phyloP scores from a whole-genome alignment of 2,888 invertebrate genomes.

The Sarcophaga caerulescens region DNA sequence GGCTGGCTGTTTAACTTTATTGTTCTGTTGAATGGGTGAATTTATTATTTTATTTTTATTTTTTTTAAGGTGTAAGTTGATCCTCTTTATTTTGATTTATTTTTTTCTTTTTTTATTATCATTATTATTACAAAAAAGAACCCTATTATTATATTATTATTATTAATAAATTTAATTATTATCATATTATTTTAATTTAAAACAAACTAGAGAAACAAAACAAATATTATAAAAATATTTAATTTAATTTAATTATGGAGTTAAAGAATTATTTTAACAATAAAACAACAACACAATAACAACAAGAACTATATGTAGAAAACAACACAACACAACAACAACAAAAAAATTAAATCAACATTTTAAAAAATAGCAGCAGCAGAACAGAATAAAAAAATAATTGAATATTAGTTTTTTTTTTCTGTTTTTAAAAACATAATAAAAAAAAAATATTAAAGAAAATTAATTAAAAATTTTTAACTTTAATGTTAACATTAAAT shows the following conservation, averaged over 20 bases:
- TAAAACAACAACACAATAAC: slow-evolving; percentile 10
- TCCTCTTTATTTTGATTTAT: slow-evolving; percentile 42
- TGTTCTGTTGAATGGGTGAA: slow-evolving; percentile 55
- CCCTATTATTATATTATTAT: slow-evolving; percentile 22
- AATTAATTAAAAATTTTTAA: slow-evolving; percentile 1
- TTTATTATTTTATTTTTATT: slow-evolving; percentile 48
- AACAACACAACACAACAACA: neutral
- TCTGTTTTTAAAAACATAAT: slow-evolving; percentile 20
- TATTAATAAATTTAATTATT: slow-evolving; percentile 43
- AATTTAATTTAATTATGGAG: slow-evolving; percentile 50
- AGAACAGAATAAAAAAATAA: slow-evolving; percentile 23
- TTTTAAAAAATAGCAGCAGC: slow-evolving; percentile 8
- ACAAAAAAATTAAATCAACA: no score
- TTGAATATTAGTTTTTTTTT: slow-evolving; percentile 6
- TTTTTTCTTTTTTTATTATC: slow-evolving; percentile 34
- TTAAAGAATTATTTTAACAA: slow-evolving; percentile 24
- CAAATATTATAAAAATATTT: neutral
- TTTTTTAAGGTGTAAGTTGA: slow-evolving; percentile 66
- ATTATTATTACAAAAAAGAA: slow-evolving; percentile 28
- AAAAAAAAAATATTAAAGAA: slow-evolving; percentile 5
- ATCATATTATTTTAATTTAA: slow-evolving; percentile 8
- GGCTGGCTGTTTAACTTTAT: slow-evolving; percentile 48
- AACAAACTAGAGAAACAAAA: neutral
- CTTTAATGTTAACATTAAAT: neutral
- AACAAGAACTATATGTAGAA: neutral